A percentile compares a stretch with the other conserved stretches of the same genome.
Conservation (phyloP, 2,888 invertebrate species). For the Agrotis exclamationis region DNA sequence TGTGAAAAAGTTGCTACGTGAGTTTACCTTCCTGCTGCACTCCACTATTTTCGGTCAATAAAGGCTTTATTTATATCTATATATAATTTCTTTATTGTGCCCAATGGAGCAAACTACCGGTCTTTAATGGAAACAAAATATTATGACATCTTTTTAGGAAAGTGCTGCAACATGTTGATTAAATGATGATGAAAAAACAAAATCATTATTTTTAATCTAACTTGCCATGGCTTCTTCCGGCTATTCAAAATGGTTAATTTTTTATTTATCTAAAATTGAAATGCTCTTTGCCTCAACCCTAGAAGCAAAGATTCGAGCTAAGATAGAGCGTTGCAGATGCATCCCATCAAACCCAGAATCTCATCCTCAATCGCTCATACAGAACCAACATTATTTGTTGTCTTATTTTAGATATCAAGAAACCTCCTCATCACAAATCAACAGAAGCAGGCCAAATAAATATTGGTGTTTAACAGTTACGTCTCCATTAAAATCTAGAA, state of each 20-base stretch:
- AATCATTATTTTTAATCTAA: constrained; percentile 3
- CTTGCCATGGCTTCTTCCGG: background rate
- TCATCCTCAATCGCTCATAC: too few species aligned
- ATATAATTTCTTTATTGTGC: background rate
- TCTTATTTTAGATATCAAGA: background rate
- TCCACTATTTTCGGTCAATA: too few species aligned
- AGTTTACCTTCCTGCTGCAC: too few species aligned
- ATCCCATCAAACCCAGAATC: too few species aligned
- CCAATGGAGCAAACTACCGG: background rate
- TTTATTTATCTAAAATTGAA: too few species aligned
- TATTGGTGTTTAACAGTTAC: background rate
- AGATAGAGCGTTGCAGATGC: too few species aligned
- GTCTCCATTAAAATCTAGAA: background rate
- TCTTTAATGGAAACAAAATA: background rate
- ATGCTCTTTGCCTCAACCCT: too few species aligned
- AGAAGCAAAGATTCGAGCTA: too few species aligned
- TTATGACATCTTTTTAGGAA: background rate
- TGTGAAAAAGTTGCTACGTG: background rate
- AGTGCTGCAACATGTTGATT: background rate
- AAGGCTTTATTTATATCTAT: too few species aligned
- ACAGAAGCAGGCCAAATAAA: too few species aligned
- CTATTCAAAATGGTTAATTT: too few species aligned
- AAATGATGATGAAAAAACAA: too few species aligned
- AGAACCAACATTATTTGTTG: background rate
- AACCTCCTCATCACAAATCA: background rate